Conservation (phyloP, 1,140 invertebrate species). For the Trichogramma pretiosum region DNA sequence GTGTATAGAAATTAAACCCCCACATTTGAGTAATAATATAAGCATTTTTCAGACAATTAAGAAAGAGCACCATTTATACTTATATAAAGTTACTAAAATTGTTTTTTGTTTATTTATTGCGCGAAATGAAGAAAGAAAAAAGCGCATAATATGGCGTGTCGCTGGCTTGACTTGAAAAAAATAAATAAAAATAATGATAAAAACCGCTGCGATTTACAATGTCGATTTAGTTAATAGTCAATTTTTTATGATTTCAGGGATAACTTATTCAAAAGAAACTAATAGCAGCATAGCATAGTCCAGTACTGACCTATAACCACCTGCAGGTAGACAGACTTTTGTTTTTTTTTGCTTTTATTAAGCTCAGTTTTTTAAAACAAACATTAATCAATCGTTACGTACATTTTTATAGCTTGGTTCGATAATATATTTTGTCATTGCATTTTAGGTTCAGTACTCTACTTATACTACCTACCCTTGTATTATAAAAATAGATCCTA, state of each 20-base stretch:
- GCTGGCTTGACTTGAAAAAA: constrained; percentile 7
- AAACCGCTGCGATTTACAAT: no score
- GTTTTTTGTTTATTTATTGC: no score
- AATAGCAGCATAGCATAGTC: constrained; percentile 45
- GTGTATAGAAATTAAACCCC: no score
- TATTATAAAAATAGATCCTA: constrained; percentile 39
- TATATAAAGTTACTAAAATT: no score
- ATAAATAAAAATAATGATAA: no score
- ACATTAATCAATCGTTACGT: no score
- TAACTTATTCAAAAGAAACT: constrained; percentile 30
- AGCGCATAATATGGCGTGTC: constrained; percentile 8
- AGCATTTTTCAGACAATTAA: constrained; percentile 15
- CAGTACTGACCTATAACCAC: constrained; percentile 47
- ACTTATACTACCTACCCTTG: constrained; percentile 32
- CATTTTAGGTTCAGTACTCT: constrained; percentile 40
- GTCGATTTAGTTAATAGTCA: no score
- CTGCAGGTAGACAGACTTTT: constrained; percentile 40
- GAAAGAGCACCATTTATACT: constrained; percentile 14
- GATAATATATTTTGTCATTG: no score
- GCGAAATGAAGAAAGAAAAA: constrained; percentile 12
- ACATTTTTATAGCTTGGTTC: no score
- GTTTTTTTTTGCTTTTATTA: constrained; percentile 6
- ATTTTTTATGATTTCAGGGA: no score
- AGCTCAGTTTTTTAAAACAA: no score
- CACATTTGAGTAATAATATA: no score